Percentiles rank a stretch among this genome's conserved stretches.
Conservation (phyloP, 1,140 invertebrate genomes). For the Caerostris darwini region DNA sequence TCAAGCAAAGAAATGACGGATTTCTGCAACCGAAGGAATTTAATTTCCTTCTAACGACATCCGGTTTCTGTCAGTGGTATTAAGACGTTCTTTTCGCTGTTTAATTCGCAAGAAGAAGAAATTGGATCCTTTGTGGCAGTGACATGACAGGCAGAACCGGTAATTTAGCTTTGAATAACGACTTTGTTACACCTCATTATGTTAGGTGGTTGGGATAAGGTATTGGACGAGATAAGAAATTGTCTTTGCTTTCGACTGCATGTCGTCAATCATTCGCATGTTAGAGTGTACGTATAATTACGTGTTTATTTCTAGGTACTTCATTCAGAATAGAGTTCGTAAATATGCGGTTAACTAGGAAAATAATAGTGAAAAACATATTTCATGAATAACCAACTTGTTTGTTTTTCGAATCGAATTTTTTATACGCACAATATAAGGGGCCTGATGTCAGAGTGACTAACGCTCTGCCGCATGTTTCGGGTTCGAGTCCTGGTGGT, state of each 20-base stretch:
- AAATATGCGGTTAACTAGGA: too few relatives aligned
- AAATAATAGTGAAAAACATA: too few relatives aligned
- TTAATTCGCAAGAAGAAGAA: not conserved
- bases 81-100: not conserved
- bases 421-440: too few relatives aligned
- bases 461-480: too few relatives aligned
- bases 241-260: not conserved
- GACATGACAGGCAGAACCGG: constrained; percentile 18
- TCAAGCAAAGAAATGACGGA: not conserved
- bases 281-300: not conserved
- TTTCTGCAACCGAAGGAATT: constrained; percentile 11
- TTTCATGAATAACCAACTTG: too few relatives aligned
- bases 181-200: not conserved
- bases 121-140: not conserved
- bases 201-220: not conserved
- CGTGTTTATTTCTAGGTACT: not conserved
- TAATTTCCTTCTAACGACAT: constrained; percentile 22
- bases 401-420: too few relatives aligned
- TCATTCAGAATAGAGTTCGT: too few relatives aligned
- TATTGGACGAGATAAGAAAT: not conserved
- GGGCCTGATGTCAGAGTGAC: too few relatives aligned
- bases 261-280: not conserved
- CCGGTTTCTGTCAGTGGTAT: constrained; percentile 29
- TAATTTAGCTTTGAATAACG: constrained; percentile 40
- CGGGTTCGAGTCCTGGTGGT: too few relatives aligned